phyloP scores from a whole-genome alignment of 2,797 vertebrate genomes.

The Takifugu ocellatus region DNA sequence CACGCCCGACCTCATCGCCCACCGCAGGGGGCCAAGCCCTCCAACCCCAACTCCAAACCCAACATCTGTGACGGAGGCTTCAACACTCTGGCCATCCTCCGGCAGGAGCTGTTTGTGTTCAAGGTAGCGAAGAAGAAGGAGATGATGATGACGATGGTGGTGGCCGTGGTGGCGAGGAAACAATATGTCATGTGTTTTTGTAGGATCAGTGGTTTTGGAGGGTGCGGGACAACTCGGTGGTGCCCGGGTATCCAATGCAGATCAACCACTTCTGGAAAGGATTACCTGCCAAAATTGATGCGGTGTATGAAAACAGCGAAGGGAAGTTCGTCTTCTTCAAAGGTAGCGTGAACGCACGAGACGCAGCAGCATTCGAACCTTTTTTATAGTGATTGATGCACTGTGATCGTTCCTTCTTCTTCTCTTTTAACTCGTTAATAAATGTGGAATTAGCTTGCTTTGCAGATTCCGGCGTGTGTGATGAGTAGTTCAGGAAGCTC shows the following conservation, averaged over 20 bases:
- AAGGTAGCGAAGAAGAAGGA: slow-evolving; percentile 78
- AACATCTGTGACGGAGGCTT: slow-evolving; percentile 99
- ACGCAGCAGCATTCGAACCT: too few species aligned
- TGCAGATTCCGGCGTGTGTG: too few species aligned
- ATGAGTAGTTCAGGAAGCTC: too few species aligned
- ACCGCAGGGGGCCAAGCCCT: slow-evolving; percentile 88
- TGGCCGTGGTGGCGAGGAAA: not conserved
- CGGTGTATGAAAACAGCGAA: slow-evolving; percentile 96
- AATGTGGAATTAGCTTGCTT: too few species aligned
- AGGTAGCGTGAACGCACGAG: slow-evolving; percentile 75
- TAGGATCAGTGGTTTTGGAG: slow-evolving; percentile 99
- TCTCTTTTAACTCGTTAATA: too few species aligned
- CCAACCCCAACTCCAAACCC: slow-evolving; percentile 92
- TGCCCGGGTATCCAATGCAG: slow-evolving; percentile 98
- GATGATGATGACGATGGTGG: not conserved
- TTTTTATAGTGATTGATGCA: too few species aligned
- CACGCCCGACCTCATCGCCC: slow-evolving; percentile 88
- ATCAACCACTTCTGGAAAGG: slow-evolving; percentile 98
- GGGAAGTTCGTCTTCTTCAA: slow-evolving; percentile 99
- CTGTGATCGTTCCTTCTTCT: too few species aligned
- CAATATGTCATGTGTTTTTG: slow-evolving; percentile 29
- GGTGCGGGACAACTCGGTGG: slow-evolving; percentile 94
- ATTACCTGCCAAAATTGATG: slow-evolving; percentile 92
- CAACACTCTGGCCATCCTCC: slow-evolving; percentile 96
- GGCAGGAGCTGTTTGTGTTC: slow-evolving; percentile 97